Evolutionary conservation across 2,113 vertebrate species (phyloP).

Genomic region (Asarcornis scutulata): DNA sequence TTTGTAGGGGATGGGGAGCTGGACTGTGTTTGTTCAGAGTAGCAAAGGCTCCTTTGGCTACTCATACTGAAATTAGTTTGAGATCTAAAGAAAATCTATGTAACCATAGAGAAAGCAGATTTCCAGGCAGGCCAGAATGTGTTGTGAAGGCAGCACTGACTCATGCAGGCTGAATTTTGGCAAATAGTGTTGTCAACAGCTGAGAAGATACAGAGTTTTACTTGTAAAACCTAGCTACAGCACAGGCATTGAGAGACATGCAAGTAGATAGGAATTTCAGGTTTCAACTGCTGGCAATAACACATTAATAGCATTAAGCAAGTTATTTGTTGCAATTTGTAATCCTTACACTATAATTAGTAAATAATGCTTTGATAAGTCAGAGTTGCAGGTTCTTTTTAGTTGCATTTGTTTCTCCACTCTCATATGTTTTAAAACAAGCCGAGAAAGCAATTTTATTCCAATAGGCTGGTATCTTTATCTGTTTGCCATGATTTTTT

Average conservation of each 20-base stretch:
- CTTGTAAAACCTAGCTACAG: conserved; percentile 1
- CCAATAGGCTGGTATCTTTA: background rate
- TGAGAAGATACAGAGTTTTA: conserved; percentile 19
- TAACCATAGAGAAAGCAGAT: conserved; percentile 23
- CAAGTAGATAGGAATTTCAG: background rate
- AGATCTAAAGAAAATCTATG: conserved; percentile 20
- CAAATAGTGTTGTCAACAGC: conserved; percentile 44
- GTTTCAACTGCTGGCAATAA: background rate
- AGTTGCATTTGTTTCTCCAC: background rate
- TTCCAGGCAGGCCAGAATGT: conserved; percentile 11
- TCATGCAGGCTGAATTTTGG: conserved; percentile 31
- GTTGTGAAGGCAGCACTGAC: conserved; percentile 17
- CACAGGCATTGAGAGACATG: background rate
- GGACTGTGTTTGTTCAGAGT: background rate
- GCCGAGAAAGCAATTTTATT: background rate
- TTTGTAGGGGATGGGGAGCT: background rate
- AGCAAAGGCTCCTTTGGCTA: background rate
- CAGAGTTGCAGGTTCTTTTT: background rate
- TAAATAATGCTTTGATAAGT: background rate
- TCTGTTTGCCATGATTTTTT: background rate
- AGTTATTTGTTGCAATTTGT: conserved; percentile 32
- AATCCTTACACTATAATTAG: background rate
- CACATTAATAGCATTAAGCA: background rate
- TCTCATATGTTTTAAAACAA: background rate
- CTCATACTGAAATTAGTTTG: background rate